Evolutionary conservation across 2,797 vertebrate species (phyloP).

Genomic region (Amniataba percoides): DNA sequence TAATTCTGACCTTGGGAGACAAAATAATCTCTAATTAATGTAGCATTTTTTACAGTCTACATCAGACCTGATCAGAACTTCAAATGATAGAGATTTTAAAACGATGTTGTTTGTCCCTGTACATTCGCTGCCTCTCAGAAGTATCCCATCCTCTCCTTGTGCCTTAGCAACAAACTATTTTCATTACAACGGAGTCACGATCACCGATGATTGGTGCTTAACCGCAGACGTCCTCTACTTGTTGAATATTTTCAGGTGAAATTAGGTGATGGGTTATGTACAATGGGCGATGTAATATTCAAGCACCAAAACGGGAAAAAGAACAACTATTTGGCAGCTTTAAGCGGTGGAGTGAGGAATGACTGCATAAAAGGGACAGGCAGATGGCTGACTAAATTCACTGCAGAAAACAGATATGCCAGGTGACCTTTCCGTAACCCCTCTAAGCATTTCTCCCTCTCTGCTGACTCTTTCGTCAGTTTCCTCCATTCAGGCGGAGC

Average conservation of each 20-base stretch:
- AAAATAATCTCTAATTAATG: neutral
- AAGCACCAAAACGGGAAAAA: conserved; percentile 2
- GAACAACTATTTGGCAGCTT: neutral
- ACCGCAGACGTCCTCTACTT: neutral
- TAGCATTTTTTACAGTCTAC: neutral
- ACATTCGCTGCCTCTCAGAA: neutral
- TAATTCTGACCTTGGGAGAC: neutral
- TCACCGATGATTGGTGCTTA: neutral
- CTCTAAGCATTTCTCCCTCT: conserved; percentile 51
- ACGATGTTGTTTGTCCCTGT: neutral
- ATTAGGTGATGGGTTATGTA: neutral
- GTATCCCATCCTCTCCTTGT: neutral
- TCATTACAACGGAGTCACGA: neutral
- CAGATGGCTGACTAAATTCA: conserved; percentile 59
- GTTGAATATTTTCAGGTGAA: neutral
- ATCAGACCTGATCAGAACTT: neutral
- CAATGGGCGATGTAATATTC: neutral
- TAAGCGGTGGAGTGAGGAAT: conserved; percentile 1
- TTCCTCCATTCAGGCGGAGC: conserved; percentile 54
- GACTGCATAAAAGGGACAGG: conserved; percentile 34
- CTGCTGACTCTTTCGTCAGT: conserved; percentile 63
- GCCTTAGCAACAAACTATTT: neutral
- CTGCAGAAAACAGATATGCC: conserved; percentile 54
- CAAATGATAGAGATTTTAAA: neutral
- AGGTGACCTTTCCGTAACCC: conserved; percentile 70